Conservation (phyloP, 2,797 vertebrate genomes). For the Xerus rutilus region DNA sequence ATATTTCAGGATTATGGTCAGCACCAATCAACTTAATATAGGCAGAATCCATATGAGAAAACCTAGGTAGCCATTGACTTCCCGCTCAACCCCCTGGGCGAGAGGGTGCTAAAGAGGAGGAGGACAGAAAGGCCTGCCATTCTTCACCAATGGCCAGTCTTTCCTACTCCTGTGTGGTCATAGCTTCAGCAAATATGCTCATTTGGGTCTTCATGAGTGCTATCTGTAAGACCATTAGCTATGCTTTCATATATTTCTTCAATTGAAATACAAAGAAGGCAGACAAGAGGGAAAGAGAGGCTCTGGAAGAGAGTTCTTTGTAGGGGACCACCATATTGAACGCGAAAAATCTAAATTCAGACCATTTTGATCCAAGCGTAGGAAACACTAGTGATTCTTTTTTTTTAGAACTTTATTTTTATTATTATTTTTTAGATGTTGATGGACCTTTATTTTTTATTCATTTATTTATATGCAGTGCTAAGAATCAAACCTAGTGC, state of each 20-base stretch:
- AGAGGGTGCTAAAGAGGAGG: background rate
- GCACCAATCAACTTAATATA: background rate
- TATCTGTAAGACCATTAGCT: background rate
- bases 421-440: too few species aligned
- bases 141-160: background rate
- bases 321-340: background rate
- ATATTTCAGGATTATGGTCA: background rate
- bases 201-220: background rate
- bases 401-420: too few species aligned
- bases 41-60: background rate
- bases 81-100: background rate
- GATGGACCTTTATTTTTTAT: too few species aligned
- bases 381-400: constrained; percentile 12
- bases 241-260: constrained; percentile 24
- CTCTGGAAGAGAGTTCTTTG: background rate
- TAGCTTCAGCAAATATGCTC: background rate
- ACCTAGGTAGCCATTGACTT: background rate
- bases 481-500: too few species aligned
- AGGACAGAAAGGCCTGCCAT: background rate
- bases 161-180: background rate
- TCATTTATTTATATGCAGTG: too few species aligned
- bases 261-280: background rate
- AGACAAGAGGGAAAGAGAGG: background rate
- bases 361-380: constrained; percentile 39
- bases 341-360: constrained; percentile 43